A percentile compares a stretch with the other conserved stretches of the same genome.
Evolutionary conservation across 2,888 invertebrate genomes (phyloP).

Genomic region (Drosophila conformis): DNA sequence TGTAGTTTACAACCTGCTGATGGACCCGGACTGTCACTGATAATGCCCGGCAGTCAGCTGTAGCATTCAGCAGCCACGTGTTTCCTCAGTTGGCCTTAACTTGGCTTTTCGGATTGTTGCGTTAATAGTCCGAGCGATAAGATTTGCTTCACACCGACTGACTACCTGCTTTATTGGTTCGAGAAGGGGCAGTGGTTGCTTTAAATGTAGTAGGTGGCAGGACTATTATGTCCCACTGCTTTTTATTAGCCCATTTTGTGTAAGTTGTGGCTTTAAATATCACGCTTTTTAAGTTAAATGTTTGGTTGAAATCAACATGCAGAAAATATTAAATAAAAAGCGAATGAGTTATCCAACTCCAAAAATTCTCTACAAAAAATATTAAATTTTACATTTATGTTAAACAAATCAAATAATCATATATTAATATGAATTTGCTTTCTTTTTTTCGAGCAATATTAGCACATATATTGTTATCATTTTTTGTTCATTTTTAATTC

Average conservation of each 20-base stretch:
- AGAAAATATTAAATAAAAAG: no score
- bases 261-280: not conserved
- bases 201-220: not conserved
- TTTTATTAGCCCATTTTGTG: slow-evolving; percentile 6
- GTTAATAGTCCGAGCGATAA: slow-evolving; percentile 72
- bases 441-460: not conserved
- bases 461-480: no score
- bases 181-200: slow-evolving; percentile 26
- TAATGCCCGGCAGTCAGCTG: slow-evolving; percentile 63
- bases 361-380: not conserved
- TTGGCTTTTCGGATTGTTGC: slow-evolving; percentile 71
- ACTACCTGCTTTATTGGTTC: slow-evolving; percentile 23
- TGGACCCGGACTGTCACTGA: slow-evolving; percentile 60
- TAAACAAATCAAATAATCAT: not conserved
- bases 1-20: slow-evolving; percentile 74
- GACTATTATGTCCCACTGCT: slow-evolving; percentile 18
- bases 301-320: not conserved
- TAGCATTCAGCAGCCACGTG: slow-evolving; percentile 48
- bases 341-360: not conserved
- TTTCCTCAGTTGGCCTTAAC: slow-evolving; percentile 59
- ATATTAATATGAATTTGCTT: not conserved
- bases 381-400: not conserved
- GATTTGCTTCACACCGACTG: slow-evolving; percentile 49
- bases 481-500: not conserved
- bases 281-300: not conserved